A percentile compares a stretch with the other conserved stretches of the same genome.
These are phyloP conservation scores for Brachionus angularis DNA, from an alignment of 1,140 invertebrate species.

Conservation along the genomic window DNA sequence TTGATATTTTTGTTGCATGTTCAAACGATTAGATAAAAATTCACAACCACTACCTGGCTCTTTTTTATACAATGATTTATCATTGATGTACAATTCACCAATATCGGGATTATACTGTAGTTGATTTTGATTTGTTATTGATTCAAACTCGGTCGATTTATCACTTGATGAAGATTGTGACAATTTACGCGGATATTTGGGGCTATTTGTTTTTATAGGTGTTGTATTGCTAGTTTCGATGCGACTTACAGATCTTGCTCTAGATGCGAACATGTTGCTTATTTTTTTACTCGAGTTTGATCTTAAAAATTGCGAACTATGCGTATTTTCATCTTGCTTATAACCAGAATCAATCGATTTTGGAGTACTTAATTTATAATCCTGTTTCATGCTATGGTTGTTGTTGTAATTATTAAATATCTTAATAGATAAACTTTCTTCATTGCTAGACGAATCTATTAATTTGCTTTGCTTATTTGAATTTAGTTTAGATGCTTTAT, in stretches of 20 bases:
- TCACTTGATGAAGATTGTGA: slow-evolving; percentile 2
- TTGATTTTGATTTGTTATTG: not conserved
- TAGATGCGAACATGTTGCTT: too few relatives aligned
- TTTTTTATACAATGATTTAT: slow-evolving; percentile 28
- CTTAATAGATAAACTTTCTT: too few relatives aligned
- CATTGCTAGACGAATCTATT: not conserved
- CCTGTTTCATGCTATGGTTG: too few relatives aligned
- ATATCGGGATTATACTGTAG: slow-evolving; percentile 9
- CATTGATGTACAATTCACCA: slow-evolving; percentile 24
- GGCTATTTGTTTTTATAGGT: not conserved
- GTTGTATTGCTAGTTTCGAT: slow-evolving; percentile 1
- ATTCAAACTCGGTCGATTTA: slow-evolving; percentile 9
- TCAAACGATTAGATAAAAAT: slow-evolving; percentile 9
- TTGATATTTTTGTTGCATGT: not conserved
- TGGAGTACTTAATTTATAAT: slow-evolving; percentile 21
- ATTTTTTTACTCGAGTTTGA: too few relatives aligned
- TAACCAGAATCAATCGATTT: not conserved
- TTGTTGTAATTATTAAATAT: too few relatives aligned
- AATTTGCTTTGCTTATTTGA: not conserved
- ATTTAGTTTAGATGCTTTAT: not conserved
- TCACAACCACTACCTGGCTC: slow-evolving; percentile 34
- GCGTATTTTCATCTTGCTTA: not conserved
- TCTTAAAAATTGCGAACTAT: too few relatives aligned
- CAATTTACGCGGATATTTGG: not conserved
- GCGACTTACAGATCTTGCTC: not conserved